Evolutionary conservation across 2,797 vertebrate species (phyloP).

Genomic region (Mormyrus hasselquistii): DNA sequence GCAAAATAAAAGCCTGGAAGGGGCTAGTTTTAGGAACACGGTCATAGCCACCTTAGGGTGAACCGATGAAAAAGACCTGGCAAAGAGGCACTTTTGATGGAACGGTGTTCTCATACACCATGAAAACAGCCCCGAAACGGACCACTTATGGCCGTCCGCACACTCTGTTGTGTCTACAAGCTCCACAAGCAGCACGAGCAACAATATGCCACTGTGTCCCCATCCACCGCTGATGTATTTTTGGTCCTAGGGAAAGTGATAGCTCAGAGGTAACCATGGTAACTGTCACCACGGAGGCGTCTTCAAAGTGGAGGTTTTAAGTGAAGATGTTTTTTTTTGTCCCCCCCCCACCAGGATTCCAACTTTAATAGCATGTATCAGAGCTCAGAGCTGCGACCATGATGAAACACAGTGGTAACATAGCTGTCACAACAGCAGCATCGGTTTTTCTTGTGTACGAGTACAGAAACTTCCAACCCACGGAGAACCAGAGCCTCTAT

Average conservation of each 20-base stretch:
- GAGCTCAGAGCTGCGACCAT: neutral
- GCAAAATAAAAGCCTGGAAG: neutral
- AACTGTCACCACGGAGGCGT: slow-evolving; percentile 62
- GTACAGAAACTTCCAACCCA: neutral
- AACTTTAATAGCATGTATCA: slow-evolving; percentile 16
- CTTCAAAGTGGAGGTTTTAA: slow-evolving; percentile 31
- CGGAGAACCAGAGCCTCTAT: no score
- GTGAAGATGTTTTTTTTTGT: neutral
- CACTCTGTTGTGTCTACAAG: neutral
- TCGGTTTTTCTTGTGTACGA: neutral
- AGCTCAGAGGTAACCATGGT: slow-evolving; percentile 70
- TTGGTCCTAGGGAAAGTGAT: slow-evolving; percentile 66
- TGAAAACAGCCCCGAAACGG: slow-evolving; percentile 7
- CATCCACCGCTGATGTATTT: slow-evolving; percentile 57
- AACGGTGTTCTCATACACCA: neutral
- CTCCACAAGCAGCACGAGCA: slow-evolving; percentile 36
- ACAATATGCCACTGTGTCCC: slow-evolving; percentile 61
- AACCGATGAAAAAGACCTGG: neutral
- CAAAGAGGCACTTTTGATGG: neutral
- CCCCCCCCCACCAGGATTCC: neutral
- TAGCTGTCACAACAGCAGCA: neutral
- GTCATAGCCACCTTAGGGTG: neutral
- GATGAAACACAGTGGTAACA: slow-evolving; percentile 7
- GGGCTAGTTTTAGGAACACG: neutral
- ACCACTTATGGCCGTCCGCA: slow-evolving; percentile 4